Base-by-base conservation (phyloP, 2,888 invertebrate genomes). In the Lasioglossum lativentre region DNA sequence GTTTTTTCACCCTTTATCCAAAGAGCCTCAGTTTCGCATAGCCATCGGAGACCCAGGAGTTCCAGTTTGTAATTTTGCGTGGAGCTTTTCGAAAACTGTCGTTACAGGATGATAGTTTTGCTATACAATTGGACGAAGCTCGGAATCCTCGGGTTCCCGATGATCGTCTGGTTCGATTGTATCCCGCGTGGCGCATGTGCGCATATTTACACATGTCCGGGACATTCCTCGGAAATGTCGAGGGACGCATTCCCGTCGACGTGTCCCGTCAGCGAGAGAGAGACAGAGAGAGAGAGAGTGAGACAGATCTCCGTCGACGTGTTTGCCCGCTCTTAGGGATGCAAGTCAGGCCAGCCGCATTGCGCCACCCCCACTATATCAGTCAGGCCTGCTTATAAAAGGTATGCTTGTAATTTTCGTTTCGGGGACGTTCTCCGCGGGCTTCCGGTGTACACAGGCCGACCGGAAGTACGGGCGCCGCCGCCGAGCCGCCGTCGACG, bases 311-410 rank as follows among this genome's bases (percentile, higher is more conserved):
- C 71, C 59, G 45, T 66, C 85, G 78, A 87, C 76, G 78, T 77
- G 85, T 80, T 81, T 82, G 82, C 83, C 80, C 82, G 86, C 80
- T 83, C 83, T 86, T 83, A 80, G 73, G 88, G 89, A 90, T 90
- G 89, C 90, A 45, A 89, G 86, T 86, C 89, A 81, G 90, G 87
- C 81, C 78, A 89, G 86, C 87, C 89, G 90, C 90, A 90, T 89
- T 90, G 90, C 90, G 90, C 90, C 87, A 90, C 87, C 90, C 89
- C 89, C 90, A 90, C 90, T 90, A 88, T 90, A 88, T 90, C 86
- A 83, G 63, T 83, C 78, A 76, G 63, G 47, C 72, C 52, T 88
- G 84, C 76, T 90, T 85, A 85, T 86, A 90, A 90, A 90, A 89
- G 83, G 85, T 75, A 85, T 80, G 76, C 81, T 81, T 88, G 86